A percentile compares a stretch with the other conserved stretches of the same genome.
Evolutionary conservation across 2,888 invertebrate species (phyloP).

Genomic region (Cantharis lateralis): DNA sequence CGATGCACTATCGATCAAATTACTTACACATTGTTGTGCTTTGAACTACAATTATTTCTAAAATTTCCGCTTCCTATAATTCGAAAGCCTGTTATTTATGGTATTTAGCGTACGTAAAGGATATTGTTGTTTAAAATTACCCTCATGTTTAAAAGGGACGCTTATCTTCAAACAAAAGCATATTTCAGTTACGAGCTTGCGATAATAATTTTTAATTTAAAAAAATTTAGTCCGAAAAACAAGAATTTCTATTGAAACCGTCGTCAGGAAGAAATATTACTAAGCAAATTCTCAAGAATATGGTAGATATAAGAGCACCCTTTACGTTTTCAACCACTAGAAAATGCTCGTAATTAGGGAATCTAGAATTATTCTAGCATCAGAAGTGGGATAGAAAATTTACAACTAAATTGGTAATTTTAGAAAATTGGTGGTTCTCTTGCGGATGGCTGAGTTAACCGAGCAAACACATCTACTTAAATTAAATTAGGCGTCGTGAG

Average conservation of each 20-base stretch:
- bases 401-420: not conserved
- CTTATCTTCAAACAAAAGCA: not conserved
- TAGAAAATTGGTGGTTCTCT: not conserved
- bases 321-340: not conserved
- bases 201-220: not conserved
- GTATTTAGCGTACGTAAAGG: slow-evolving; percentile 1
- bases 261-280: not conserved
- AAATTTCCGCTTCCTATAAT: not conserved
- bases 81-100: not conserved
- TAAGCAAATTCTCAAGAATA: not conserved
- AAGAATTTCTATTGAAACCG: not conserved
- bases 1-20: not conserved
- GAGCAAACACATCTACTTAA: not conserved
- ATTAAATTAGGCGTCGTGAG: not conserved
- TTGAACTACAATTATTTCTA: not conserved
- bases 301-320: not conserved
- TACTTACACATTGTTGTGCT: not conserved
- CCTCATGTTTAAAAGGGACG: not conserved
- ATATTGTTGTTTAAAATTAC: not conserved
- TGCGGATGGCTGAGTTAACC: not conserved
- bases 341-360: not conserved
- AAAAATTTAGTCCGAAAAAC: not conserved
- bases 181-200: not conserved
- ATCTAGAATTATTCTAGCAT: not conserved
- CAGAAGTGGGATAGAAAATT: not conserved